Base-by-base conservation (phyloP, 1,140 invertebrate species). In the Lasioglossum baleicum region DNA sequence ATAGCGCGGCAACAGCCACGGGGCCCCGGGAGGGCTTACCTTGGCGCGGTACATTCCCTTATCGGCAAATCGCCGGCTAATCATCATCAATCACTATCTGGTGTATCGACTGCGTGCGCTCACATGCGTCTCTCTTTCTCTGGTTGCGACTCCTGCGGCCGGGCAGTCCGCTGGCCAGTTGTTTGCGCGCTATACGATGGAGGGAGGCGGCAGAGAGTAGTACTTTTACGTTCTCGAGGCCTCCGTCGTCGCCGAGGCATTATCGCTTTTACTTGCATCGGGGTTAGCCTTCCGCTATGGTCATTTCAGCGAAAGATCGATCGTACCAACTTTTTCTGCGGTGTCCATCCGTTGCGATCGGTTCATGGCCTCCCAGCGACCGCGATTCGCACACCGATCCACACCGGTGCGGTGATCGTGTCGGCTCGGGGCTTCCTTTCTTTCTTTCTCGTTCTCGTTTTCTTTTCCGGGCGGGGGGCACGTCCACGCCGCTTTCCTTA, bases 61-160 rank as follows among this genome's bases (percentile, higher is more conserved):
- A 92, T 91, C 91, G 90, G 90, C 84, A 90, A 92, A 92, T 92
- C 90, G 87, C 69, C 87, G 86, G 89, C 91, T 92, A 92, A 92
- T 92, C 90, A 92, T 92, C 91, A 92, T 92, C 91, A 92, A 92
- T 92, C 91, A 92, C 90, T 87, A 88, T 88, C 86, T 87, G 76
- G 77, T 65, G 84, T 80, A 83, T 80, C 67, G 68, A 67, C 75
- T 83, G 80, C 61, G 80, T 70, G 73, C 66, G n/a, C 75, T 56
- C 76, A 48, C 53, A 65, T 79, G 66, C 69, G 80, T 81, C 61
- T 69, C 40, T 42, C 48, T 63, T 31, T 63, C 69, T 13, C 44
- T 48, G 44, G 44, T 8, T 1, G 44, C 44, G 44, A 13, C 44
- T 13, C 35, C 35, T 35, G 35, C 13, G 44, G 44, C 44, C 44